Base-by-base conservation (phyloP, 2,888 invertebrate genomes). In the Troilus luridus region DNA sequence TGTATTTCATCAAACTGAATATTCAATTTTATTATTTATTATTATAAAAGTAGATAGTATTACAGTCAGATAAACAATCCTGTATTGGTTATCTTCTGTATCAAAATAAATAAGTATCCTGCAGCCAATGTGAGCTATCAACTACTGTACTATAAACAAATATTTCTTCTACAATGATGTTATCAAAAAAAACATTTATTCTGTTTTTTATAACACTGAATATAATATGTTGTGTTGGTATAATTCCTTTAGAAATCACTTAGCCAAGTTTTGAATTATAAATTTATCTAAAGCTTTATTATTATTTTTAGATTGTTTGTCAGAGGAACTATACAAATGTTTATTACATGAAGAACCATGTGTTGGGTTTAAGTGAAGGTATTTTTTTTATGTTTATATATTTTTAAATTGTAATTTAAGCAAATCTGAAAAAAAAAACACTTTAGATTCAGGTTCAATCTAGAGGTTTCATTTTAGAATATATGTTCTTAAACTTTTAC, bases 271-370 rank as follows among this genome's bases (percentile, higher is more conserved):
- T 85, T 85, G 12, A 58, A 56, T n/a, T n/a, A 56, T n/a, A 58
- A 56, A 56, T 41, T 41, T 77, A 41, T 8, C 27, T 24, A 24
- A 27, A 17, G 1, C 5, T 56, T 88, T 27, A 24, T 6, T 88
- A 41, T 56, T 54, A n/a, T 72, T 89, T 90, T 77, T 27, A 90
- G 90, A 59, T 58, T 77, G 24, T 59, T 77, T 54, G 58, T 54
- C 58, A 81, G n/a, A 90, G 56, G 64, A 90, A 90, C 56, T 81
- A 56, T 60, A 54, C 77, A 27, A 77, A 90, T 81, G 12, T 90
- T 58, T 90, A 90, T 60, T 81, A 90, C 19, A 60, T 90, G 90
- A 90, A 81, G 59, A 81, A 90, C 58, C 90, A 90, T 67, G 90
- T 90, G 0, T 77, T 90, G 17, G 90, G 58, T 10, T 81, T 90